phyloP scores from a whole-genome alignment of 2,888 invertebrate genomes.

The Hypselothyrea guttata region DNA sequence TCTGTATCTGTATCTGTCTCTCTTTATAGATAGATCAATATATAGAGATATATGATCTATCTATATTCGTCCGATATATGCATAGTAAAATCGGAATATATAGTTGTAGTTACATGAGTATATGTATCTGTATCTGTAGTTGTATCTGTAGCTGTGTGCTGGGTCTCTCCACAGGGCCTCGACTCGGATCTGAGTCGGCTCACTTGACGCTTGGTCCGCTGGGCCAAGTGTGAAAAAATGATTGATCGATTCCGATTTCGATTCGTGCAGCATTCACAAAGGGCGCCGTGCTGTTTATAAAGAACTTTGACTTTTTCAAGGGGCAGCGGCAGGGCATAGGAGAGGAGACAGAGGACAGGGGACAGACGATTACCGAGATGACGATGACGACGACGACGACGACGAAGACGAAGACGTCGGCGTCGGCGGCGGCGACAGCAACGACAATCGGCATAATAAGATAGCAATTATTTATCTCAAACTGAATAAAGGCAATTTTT shows the following conservation, averaged over 20 bases:
- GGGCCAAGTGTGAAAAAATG: conserved; percentile 70
- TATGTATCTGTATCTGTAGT: conserved; percentile 7
- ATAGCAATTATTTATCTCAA: conserved; percentile 70
- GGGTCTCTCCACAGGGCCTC: conserved; percentile 48
- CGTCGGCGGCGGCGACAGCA: conserved; percentile 61
- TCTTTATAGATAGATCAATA: no score
- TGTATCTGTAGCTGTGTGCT: conserved; percentile 23
- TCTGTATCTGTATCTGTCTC: no score
- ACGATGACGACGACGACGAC: no score
- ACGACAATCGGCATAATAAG: conserved; percentile 75
- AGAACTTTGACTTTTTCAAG: conserved; percentile 48
- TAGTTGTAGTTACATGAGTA: conserved; percentile 1
- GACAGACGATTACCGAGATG: conserved; percentile 8
- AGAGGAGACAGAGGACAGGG: neutral
- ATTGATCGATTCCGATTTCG: conserved; percentile 68
- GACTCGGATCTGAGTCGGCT: conserved; percentile 26
- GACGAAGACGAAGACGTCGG: conserved; percentile 9
- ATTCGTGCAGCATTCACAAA: conserved; percentile 65
- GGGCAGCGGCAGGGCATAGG: neutral
- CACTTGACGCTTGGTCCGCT: conserved; percentile 49
- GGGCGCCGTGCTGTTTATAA: conserved; percentile 69
- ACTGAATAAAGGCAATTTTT: conserved; percentile 60
- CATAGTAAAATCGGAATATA: neutral
- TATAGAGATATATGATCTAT: no score
- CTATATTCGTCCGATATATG: no score